phyloP scores from a whole-genome alignment of 1,140 invertebrate genomes.

The Frieseomelitta varia region DNA sequence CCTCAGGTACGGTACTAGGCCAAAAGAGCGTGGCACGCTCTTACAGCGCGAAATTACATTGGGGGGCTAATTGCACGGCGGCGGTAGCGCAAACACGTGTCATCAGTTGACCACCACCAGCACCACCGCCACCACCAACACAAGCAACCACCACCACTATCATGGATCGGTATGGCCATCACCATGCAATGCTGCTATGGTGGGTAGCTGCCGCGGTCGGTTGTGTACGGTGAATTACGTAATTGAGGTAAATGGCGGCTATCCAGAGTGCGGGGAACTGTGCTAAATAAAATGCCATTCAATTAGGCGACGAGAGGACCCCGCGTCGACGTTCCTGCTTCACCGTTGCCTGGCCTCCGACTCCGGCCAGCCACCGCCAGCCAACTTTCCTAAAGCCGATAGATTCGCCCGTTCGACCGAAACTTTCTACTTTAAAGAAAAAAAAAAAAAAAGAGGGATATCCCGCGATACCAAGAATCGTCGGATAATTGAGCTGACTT shows the following conservation, averaged over 20 bases:
- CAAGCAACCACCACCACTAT: slow-evolving; percentile 37
- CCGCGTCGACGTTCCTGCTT: slow-evolving; percentile 41
- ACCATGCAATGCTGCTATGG: slow-evolving; percentile 62
- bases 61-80: slow-evolving; percentile 74
- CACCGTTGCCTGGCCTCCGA: slow-evolving; percentile 14
- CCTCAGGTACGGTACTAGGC: slow-evolving; percentile 69
- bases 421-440: slow-evolving; percentile 39
- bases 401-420: slow-evolving; percentile 24
- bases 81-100: slow-evolving; percentile 76
- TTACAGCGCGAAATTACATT: slow-evolving; percentile 70
- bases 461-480: not conserved
- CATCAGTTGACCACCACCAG: slow-evolving; percentile 68
- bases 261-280: slow-evolving; percentile 76
- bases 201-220: slow-evolving; percentile 63
- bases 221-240: slow-evolving; percentile 77
- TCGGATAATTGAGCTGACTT: slow-evolving; percentile 34
- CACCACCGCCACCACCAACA: slow-evolving; percentile 26
- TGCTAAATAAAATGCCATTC: slow-evolving; percentile 79
- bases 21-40: slow-evolving; percentile 71
- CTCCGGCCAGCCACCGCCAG: slow-evolving; percentile 25
- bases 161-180: slow-evolving; percentile 56
- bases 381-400: slow-evolving; percentile 66
- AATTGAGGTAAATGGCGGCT: slow-evolving; percentile 78
- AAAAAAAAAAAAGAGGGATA: not conserved
- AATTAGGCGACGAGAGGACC: slow-evolving; percentile 70